A percentile compares a stretch with the other conserved stretches of the same genome.
These are phyloP conservation scores for Crenichthys baileyi DNA, from an alignment of 2,797 vertebrate genomes.

Conservation along the genomic window DNA sequence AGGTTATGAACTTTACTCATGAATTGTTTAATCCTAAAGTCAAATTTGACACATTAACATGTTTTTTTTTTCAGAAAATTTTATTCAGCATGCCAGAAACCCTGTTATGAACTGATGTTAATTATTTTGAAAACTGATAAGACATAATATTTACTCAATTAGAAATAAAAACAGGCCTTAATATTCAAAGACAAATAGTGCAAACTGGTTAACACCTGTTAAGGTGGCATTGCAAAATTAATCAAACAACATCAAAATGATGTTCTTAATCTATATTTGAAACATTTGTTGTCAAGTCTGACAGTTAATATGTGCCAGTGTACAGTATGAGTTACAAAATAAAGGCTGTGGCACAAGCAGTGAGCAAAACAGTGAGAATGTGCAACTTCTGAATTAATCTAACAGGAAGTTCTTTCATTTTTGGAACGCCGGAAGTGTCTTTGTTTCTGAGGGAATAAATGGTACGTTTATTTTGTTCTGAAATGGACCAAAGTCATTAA, in stretches of 20 bases:
- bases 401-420: neutral
- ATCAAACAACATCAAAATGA: neutral
- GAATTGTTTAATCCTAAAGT: neutral
- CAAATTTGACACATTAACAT: neutral
- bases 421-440: neutral
- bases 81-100: neutral
- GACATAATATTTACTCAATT: no score
- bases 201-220: neutral
- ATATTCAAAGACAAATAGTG: neutral
- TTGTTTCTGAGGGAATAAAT: neutral
- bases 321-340: neutral
- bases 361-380: neutral
- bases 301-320: neutral
- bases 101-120: neutral
- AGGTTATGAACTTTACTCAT: no score
- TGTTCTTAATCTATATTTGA: neutral
- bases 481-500: neutral
- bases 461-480: neutral
- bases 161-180: neutral
- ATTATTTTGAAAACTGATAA: neutral
- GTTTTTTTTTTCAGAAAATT: neutral
- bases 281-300: neutral
- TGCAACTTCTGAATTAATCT: neutral
- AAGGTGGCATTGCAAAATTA: neutral
- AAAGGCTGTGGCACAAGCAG: neutral